These are phyloP conservation scores for Camelus bactrianus DNA, from an alignment of 2,113 vertebrate genomes.

Conservation along the genomic window DNA sequence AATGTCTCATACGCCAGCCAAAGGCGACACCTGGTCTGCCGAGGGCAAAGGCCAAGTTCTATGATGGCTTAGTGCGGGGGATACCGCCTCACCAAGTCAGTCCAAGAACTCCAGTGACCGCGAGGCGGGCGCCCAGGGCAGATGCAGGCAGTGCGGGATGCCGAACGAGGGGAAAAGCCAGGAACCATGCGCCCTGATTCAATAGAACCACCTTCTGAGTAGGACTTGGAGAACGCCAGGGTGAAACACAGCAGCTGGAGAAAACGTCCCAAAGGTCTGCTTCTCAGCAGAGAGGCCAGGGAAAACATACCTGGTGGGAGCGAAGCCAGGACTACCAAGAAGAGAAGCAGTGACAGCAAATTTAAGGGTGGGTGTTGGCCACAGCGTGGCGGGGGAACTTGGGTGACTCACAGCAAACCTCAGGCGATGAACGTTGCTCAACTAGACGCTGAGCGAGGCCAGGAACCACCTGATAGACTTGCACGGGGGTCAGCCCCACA, in stretches of 20 bases:
- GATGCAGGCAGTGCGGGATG: neutral
- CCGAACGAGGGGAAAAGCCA: accelerated
- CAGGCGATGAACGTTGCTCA: accelerated
- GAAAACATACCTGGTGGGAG: neutral
- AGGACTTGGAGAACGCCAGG: neutral
- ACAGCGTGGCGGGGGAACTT: accelerated
- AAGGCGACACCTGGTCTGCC: neutral
- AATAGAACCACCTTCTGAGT: accelerated
- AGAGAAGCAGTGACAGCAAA: too few species aligned
- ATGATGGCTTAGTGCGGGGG: accelerated
- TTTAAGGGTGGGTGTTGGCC: neutral
- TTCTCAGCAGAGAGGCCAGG: neutral
- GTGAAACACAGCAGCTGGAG: neutral
- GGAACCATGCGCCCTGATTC: accelerated
- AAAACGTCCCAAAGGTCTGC: too few species aligned
- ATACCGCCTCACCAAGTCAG: accelerated
- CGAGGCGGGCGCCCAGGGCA: accelerated
- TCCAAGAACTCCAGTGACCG: neutral
- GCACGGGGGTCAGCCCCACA: accelerated
- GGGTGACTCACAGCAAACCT: accelerated
- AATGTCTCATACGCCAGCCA: accelerated
- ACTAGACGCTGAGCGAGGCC: accelerated
- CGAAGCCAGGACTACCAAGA: accelerated
- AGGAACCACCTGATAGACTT: accelerated
- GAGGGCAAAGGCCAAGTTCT: neutral